A percentile compares a stretch with the other conserved stretches of the same genome.
Conservation (phyloP, 1,140 invertebrate genomes). For the Thrips palmi region DNA sequence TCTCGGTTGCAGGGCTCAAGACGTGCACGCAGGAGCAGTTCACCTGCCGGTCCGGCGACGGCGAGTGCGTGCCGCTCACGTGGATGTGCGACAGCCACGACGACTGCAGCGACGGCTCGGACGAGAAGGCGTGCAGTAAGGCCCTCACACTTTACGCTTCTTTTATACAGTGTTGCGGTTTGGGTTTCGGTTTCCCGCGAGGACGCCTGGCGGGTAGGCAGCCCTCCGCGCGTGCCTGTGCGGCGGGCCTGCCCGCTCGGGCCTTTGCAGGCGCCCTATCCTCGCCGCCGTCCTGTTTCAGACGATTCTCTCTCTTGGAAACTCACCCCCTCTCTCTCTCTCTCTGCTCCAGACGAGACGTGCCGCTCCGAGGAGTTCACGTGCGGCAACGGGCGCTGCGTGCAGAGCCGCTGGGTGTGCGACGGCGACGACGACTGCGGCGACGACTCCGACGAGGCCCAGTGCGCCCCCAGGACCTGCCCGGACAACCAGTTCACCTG, state of each 20-base stretch:
- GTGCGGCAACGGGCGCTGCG: conserved; percentile 73
- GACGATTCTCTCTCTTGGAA: no score
- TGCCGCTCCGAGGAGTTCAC: conserved; percentile 78
- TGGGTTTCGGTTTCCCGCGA: no score
- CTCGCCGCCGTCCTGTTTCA: no score
- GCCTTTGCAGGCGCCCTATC: no score
- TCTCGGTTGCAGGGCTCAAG: conserved; percentile 41
- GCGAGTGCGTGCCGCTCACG: conserved; percentile 71
- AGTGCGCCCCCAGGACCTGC: conserved; percentile 51
- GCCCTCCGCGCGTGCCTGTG: no score
- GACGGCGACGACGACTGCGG: conserved; percentile 76
- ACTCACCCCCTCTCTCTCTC: no score
- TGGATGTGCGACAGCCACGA: conserved; percentile 81
- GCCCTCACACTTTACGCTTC: not conserved
- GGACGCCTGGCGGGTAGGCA: no score
- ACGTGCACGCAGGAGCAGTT: conserved; percentile 73
- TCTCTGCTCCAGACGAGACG: conserved; percentile 54
- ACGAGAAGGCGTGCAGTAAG: conserved; percentile 83
- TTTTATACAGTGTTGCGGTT: no score
- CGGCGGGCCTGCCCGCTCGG: no score
- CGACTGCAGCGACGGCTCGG: conserved; percentile 76
- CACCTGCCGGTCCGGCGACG: conserved; percentile 53
- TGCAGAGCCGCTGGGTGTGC: conserved; percentile 71
- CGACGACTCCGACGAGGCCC: conserved; percentile 59
- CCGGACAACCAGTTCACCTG: conserved; percentile 48